Percentiles rank a stretch among this genome's conserved stretches.
Conservation (phyloP, 2,888 invertebrate genomes). For the Bedellia somnulentella region DNA sequence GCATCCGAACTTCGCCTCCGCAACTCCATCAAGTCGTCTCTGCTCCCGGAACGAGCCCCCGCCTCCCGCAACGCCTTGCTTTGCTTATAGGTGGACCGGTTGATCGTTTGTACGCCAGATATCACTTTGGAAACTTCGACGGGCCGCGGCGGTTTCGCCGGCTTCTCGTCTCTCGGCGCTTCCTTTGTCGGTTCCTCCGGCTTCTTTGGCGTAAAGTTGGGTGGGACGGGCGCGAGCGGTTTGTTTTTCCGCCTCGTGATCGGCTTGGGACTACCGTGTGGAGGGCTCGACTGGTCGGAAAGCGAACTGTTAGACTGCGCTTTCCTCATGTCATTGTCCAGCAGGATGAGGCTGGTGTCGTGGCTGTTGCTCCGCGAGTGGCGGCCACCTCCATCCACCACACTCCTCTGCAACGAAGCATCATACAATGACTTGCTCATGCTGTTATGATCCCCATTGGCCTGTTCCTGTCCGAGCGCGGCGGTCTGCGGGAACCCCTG, state of each 20-base stretch:
- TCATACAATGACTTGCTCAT: constrained; percentile 49
- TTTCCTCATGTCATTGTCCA: constrained; percentile 55
- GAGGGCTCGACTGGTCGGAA: constrained; percentile 69
- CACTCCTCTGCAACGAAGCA: constrained; percentile 17
- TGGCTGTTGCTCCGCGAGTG: constrained; percentile 64
- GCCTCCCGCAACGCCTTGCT: constrained; percentile 50
- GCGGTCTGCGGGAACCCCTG: constrained; percentile 43
- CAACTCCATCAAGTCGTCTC: constrained; percentile 39
- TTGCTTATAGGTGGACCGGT: constrained; percentile 59
- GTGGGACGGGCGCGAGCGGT: constrained; percentile 71
- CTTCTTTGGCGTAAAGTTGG: constrained; percentile 58
- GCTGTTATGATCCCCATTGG: constrained; percentile 37
- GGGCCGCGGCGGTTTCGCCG: constrained; percentile 68
- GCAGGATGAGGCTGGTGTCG: constrained; percentile 55
- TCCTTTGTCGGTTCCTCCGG: constrained; percentile 24
- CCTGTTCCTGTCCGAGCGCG: constrained; percentile 33
- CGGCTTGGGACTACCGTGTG: constrained; percentile 75
- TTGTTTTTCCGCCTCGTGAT: constrained; percentile 74
- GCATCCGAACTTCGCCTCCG: constrained; percentile 60
- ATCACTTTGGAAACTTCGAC: constrained; percentile 48
- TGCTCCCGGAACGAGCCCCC: constrained; percentile 32
- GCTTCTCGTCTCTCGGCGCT: constrained; percentile 34
- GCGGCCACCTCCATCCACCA: constrained; percentile 14
- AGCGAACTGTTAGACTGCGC: constrained; percentile 70
- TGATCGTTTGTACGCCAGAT: constrained; percentile 62